Conservation (phyloP, 2,113 vertebrate species). For the Cebidichthys violaceus region DNA sequence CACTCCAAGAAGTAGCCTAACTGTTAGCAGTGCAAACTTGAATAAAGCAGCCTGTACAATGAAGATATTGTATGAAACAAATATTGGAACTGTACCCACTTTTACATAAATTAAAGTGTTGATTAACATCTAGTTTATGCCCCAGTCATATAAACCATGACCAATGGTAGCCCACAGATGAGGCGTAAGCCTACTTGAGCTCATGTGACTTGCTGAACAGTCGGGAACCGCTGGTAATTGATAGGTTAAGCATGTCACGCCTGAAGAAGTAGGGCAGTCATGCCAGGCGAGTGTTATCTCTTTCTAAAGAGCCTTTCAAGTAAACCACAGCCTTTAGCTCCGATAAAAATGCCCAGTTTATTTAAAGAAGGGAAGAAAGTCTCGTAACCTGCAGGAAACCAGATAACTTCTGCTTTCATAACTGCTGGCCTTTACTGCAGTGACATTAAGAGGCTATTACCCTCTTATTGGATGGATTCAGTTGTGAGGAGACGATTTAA, state of each 20-base stretch:
- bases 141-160: neutral
- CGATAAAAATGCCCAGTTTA: conserved; percentile 2
- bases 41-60: neutral
- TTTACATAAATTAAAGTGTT: neutral
- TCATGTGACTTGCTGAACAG: neutral
- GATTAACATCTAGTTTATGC: neutral
- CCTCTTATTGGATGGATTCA: neutral
- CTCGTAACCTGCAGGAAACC: conserved; percentile 20
- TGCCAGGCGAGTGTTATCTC: neutral
- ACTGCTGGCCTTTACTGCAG: neutral
- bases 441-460: neutral
- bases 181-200: neutral
- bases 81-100: neutral
- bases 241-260: neutral
- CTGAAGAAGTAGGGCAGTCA: neutral
- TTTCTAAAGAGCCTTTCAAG: neutral
- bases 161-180: neutral
- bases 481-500: neutral
- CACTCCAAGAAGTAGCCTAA: neutral
- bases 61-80: neutral
- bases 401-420: conserved; percentile 49
- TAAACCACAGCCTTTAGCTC: conserved; percentile 12
- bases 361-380: neutral
- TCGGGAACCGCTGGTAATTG: neutral
- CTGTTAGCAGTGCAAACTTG: neutral